phyloP scores from a whole-genome alignment of 2,113 vertebrate genomes.

The Rhea pennata region DNA sequence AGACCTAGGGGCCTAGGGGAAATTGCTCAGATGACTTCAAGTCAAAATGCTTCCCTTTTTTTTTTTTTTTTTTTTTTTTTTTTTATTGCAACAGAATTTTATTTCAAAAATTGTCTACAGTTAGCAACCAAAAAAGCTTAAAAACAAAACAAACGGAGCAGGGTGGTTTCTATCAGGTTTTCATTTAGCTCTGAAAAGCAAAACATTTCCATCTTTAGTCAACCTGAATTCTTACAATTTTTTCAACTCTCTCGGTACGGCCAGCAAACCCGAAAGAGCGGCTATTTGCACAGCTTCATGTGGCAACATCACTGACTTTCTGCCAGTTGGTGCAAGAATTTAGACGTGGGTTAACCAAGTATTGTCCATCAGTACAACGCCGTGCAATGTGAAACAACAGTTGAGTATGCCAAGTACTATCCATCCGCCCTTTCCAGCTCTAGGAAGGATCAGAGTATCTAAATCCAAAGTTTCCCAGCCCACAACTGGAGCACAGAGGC shows the following conservation, averaged over 20 bases:
- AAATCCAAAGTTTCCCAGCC: conserved; percentile 40
- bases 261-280: neutral
- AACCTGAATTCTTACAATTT: neutral
- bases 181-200: neutral
- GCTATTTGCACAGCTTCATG: neutral
- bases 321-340: neutral
- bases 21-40: conserved; percentile 38
- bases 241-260: neutral
- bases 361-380: neutral
- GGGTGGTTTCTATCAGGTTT: neutral
- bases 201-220: conserved; percentile 31
- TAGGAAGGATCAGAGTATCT: neutral
- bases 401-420: neutral
- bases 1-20: conserved; percentile 20
- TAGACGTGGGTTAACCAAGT: neutral
- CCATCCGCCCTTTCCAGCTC: neutral
- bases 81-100: conserved; percentile 18
- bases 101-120: conserved; percentile 6
- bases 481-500: neutral
- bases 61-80: neutral
- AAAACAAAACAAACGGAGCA: neutral
- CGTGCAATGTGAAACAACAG: neutral
- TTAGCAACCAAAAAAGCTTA: neutral
- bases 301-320: neutral
- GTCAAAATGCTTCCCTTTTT: neutral